Percentiles rank a stretch among this genome's conserved stretches.
phyloP scores from a whole-genome alignment of 2,113 vertebrate species.

The Lutjanus erythropterus region DNA sequence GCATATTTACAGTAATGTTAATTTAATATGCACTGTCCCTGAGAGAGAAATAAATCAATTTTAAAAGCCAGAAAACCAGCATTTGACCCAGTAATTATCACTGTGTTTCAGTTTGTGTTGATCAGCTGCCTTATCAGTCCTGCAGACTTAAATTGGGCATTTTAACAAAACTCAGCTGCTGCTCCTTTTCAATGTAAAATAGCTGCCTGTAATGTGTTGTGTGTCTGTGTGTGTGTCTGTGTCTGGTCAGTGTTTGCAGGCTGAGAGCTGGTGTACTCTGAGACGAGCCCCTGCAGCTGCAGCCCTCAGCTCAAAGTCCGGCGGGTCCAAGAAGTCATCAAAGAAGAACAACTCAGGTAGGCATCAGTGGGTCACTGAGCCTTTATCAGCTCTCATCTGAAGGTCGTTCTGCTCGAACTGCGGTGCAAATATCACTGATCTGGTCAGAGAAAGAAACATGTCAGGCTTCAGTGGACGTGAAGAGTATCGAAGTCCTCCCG shows the following conservation, averaged over 20 bases:
- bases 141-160: no score
- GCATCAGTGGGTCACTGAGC: neutral
- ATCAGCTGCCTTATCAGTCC: neutral
- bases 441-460: neutral
- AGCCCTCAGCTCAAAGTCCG: slow-evolving; percentile 75
- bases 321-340: slow-evolving; percentile 66
- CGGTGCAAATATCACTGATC: slow-evolving; percentile 5
- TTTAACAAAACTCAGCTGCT: no score
- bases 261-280: slow-evolving; percentile 59
- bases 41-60: no score
- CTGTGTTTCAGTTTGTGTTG: neutral
- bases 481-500: no score
- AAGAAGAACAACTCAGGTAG: slow-evolving; percentile 72
- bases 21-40: no score
- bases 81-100: neutral
- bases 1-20: no score
- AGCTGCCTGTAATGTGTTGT: neutral
- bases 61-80: no score
- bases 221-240: neutral
- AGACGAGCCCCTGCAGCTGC: slow-evolving; percentile 60
- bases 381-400: neutral
- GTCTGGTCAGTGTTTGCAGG: slow-evolving; percentile 67
- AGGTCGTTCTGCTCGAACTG: neutral
- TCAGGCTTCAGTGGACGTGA: neutral
- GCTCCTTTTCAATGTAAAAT: no score